These are phyloP conservation scores for Cyanistes caeruleus DNA, from an alignment of 2,113 vertebrate genomes.

Conservation along the genomic window DNA sequence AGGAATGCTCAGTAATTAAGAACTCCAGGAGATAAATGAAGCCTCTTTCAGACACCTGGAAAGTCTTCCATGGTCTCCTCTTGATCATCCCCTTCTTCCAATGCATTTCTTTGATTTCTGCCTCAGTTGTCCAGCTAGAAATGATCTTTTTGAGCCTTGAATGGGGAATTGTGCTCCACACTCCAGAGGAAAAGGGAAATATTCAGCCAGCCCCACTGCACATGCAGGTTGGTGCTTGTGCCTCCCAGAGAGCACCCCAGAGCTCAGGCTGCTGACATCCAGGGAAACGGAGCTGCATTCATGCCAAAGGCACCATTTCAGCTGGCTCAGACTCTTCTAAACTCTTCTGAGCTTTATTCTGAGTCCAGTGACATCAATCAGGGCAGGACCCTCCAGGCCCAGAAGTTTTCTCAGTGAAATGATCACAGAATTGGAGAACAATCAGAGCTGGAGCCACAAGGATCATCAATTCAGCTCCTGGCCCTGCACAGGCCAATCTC, in stretches of 20 bases:
- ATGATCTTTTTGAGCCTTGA: not conserved
- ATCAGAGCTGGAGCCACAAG: not conserved
- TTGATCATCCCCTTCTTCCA: not conserved
- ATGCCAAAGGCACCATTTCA: not conserved
- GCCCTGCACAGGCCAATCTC: not conserved
- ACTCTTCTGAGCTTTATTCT: not conserved
- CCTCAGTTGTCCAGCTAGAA: not conserved
- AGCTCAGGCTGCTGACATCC: not conserved
- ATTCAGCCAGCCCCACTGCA: not conserved
- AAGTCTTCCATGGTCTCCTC: not conserved
- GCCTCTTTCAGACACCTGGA: not conserved
- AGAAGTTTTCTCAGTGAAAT: not conserved
- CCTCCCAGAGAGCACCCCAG: not conserved
- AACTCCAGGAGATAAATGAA: not conserved
- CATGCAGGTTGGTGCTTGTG: not conserved
- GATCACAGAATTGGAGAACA: not conserved
- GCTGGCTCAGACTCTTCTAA: not conserved
- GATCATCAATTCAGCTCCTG: not conserved
- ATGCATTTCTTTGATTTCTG: not conserved
- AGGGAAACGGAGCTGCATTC: not conserved
- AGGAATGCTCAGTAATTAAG: constrained; percentile 19
- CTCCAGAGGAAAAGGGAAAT: not conserved
- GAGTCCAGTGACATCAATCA: not conserved
- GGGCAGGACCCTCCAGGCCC: not conserved
- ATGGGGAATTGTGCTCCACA: not conserved